A percentile compares a stretch with the other conserved stretches of the same genome.
phyloP scores from a whole-genome alignment of 2,888 invertebrate genomes.

The Aproaerema taeniolella region DNA sequence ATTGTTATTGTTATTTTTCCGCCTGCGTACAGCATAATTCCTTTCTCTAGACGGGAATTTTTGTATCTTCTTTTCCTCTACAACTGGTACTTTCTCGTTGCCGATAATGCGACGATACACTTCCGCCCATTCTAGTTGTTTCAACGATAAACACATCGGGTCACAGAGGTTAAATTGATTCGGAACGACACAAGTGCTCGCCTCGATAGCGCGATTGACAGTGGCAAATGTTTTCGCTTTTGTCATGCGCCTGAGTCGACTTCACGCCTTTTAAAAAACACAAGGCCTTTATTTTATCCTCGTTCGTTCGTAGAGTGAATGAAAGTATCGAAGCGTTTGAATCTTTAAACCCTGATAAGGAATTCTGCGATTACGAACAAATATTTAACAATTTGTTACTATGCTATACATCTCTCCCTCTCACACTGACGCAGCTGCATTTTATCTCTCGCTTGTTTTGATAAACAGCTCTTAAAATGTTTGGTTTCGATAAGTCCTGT shows the following conservation, averaged over 20 bases:
- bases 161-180: no score
- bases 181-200: slow-evolving; percentile 19
- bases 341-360: slow-evolving; percentile 44
- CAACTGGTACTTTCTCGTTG: slow-evolving; percentile 37
- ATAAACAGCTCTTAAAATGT: no score
- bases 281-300: slow-evolving; percentile 45
- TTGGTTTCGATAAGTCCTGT: no score
- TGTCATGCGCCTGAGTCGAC: slow-evolving; percentile 42
- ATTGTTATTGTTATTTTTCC: slow-evolving; percentile 64
- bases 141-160: slow-evolving; percentile 64
- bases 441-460: no score
- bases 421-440: no score
- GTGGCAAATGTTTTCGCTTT: slow-evolving; percentile 27
- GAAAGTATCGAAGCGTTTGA: slow-evolving; percentile 37
- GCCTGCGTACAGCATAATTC: slow-evolving; percentile 80
- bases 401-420: no score
- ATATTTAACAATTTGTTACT: no score
- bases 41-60: slow-evolving; percentile 83
- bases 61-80: slow-evolving; percentile 55
- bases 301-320: slow-evolving; percentile 28
- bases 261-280: slow-evolving; percentile 29
- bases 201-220: slow-evolving; percentile 19
- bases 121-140: slow-evolving; percentile 61
- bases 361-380: slow-evolving; percentile 11
- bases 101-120: slow-evolving; percentile 51